These are phyloP conservation scores for Luperina testacea DNA, from an alignment of 2,888 invertebrate genomes.

Conservation along the genomic window DNA sequence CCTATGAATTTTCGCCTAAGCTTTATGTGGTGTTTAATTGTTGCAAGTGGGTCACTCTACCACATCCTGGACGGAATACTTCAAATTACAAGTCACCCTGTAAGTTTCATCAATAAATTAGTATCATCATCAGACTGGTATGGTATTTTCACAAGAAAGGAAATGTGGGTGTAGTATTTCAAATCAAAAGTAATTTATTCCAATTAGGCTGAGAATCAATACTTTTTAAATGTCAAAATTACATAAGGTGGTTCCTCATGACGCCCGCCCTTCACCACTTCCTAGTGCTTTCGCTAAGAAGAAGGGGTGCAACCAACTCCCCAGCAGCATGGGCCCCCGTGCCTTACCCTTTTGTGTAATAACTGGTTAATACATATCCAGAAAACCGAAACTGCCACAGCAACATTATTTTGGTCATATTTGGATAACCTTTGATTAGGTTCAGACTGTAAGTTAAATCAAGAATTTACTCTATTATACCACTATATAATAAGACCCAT, in stretches of 20 bases:
- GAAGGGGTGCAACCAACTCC: too few species aligned
- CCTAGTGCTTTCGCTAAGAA: too few species aligned
- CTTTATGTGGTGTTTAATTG: not conserved
- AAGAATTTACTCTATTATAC: not conserved
- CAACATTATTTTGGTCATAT: not conserved
- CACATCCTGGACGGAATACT: not conserved
- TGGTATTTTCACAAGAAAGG: not conserved
- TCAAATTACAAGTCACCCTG: not conserved
- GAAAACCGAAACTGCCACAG: too few species aligned
- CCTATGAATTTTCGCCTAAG: not conserved
- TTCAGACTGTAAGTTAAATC: not conserved
- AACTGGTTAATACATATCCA: not conserved
- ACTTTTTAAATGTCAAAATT: too few species aligned
- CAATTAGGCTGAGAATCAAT: too few species aligned
- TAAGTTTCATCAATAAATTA: not conserved
- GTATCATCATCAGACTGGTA: not conserved
- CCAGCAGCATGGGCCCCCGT: too few species aligned
- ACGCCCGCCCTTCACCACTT: too few species aligned
- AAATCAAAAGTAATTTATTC: too few species aligned
- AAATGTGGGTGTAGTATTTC: too few species aligned
- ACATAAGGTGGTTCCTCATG: too few species aligned
- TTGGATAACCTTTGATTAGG: not conserved
- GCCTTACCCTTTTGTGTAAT: not conserved
- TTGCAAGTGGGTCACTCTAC: not conserved
- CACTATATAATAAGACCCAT: too few species aligned